Evolutionary conservation across 2,888 invertebrate species (phyloP).

Genomic region (Bombylius discolor): DNA sequence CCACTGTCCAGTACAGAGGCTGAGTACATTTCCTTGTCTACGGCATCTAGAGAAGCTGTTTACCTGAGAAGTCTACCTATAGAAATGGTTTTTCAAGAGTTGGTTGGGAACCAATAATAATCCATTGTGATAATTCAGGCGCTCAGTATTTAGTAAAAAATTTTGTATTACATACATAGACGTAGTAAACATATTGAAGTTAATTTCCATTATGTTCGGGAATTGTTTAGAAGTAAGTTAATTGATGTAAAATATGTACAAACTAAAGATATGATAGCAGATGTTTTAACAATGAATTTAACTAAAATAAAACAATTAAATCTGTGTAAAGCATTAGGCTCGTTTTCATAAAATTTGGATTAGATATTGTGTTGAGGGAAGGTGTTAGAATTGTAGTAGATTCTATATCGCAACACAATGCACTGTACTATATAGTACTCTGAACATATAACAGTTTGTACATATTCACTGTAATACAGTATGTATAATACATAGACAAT

Average conservation of each 20-base stretch:
- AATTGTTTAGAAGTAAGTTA: background rate
- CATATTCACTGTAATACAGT: no score
- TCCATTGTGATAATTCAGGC: constrained; percentile 5
- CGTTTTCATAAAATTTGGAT: no score
- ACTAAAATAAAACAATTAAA: no score
- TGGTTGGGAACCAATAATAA: background rate
- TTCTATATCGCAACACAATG: no score
- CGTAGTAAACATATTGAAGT: constrained; percentile 8
- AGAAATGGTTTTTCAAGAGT: background rate
- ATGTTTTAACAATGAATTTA: constrained; percentile 5
- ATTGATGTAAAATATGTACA: background rate
- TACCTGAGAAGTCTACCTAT: constrained; percentile 3
- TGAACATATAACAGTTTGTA: no score
- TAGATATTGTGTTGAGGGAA: no score
- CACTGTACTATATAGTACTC: no score
- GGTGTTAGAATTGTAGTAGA: no score
- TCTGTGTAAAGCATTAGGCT: no score
- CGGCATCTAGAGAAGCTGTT: constrained; percentile 6
- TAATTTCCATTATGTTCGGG: constrained; percentile 4
- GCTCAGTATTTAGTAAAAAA: constrained; percentile 5
- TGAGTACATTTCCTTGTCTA: constrained; percentile 2
- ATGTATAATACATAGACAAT: no score
- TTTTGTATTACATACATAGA: constrained; percentile 1
- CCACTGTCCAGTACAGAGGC: background rate
- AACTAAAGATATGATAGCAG: no score